Conservation (phyloP, 2,888 invertebrate genomes). For the Azorinus chamasolen region DNA sequence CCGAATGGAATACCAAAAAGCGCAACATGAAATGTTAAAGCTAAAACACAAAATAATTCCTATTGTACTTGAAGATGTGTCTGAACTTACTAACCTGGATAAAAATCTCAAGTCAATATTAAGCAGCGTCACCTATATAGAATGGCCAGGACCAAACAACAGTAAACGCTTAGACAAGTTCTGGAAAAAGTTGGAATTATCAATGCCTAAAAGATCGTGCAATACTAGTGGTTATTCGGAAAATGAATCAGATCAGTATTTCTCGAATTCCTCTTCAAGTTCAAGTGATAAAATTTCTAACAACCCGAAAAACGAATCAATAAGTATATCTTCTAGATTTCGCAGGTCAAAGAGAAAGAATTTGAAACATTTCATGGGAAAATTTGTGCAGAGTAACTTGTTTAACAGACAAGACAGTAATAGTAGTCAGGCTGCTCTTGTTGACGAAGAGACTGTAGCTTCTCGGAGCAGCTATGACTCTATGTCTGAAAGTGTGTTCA, state of each 20-base stretch:
- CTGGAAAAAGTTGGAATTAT: constrained; percentile 72
- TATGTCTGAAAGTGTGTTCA: constrained; percentile 52
- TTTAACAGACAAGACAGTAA: constrained; percentile 61
- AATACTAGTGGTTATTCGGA: not conserved
- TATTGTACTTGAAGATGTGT: constrained; percentile 71
- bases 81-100: constrained; percentile 60
- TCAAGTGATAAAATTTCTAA: not conserved
- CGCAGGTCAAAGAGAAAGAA: constrained; percentile 35
- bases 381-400: constrained; percentile 42
- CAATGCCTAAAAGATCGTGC: constrained; percentile 70
- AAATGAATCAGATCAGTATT: not conserved
- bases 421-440: constrained; percentile 58
- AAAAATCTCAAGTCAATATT: constrained; percentile 71
- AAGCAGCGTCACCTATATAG: constrained; percentile 73
- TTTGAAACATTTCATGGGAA: constrained; percentile 59
- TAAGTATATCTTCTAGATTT: not conserved
- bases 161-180: constrained; percentile 64
- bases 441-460: constrained; percentile 54
- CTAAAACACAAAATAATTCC: constrained; percentile 79
- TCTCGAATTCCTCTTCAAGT: not conserved
- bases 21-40: constrained; percentile 80
- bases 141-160: constrained; percentile 70
- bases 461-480: constrained; percentile 60
- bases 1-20: constrained; percentile 78
- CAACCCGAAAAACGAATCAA: not conserved